Evolutionary conservation across 2,888 invertebrate species (phyloP).

Genomic region (Julus scanicus): DNA sequence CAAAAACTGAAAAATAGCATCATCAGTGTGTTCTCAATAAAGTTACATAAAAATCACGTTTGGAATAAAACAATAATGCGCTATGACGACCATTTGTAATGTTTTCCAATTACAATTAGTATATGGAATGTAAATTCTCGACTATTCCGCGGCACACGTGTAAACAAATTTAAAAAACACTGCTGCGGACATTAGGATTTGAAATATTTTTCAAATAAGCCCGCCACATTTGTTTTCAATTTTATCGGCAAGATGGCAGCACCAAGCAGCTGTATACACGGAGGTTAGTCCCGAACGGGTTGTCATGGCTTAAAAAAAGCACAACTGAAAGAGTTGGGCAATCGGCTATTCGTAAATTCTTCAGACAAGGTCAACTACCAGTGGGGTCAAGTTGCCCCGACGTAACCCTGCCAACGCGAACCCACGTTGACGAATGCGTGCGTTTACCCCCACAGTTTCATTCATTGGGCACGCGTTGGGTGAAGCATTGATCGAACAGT

Average conservation of each 20-base stretch:
- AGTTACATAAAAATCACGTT: too few relatives aligned
- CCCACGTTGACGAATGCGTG: background rate
- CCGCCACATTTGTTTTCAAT: background rate
- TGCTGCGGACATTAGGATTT: too few relatives aligned
- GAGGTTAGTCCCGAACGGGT: slow-evolving; percentile 2
- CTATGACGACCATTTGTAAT: too few relatives aligned
- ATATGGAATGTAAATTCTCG: too few relatives aligned
- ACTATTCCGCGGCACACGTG: too few relatives aligned
- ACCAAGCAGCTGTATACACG: background rate
- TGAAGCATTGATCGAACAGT: background rate
- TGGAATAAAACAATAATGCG: too few relatives aligned
- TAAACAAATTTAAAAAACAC: too few relatives aligned
- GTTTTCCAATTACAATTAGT: too few relatives aligned
- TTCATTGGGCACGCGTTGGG: background rate
- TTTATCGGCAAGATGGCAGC: background rate
- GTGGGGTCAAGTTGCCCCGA: background rate
- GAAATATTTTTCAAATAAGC: background rate
- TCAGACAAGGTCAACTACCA: slow-evolving; percentile 39
- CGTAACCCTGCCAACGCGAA: background rate
- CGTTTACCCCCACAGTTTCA: background rate
- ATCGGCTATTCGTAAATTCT: slow-evolving; percentile 37
- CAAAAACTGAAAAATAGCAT: too few relatives aligned
- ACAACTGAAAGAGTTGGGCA: slow-evolving; percentile 10
- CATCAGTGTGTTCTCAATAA: too few relatives aligned
- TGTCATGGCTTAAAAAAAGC: slow-evolving; percentile 38